These are phyloP conservation scores for Stenopsyche tienmushanensis DNA, from an alignment of 1,140 invertebrate genomes.

Conservation along the genomic window DNA sequence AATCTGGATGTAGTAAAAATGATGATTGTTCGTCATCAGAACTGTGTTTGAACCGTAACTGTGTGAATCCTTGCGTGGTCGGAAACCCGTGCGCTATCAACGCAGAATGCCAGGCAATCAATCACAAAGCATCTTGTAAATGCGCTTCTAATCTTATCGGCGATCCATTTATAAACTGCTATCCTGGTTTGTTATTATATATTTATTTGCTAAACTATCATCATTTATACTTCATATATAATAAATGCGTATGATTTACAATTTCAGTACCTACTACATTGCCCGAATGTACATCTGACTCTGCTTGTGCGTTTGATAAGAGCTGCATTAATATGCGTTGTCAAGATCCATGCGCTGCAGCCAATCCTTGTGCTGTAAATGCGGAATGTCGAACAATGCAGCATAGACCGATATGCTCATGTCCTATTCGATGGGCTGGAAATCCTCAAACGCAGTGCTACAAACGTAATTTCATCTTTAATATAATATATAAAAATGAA, in stretches of 20 bases:
- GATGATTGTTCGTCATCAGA: slow-evolving; percentile 71
- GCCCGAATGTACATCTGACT: slow-evolving; percentile 68
- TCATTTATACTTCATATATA: not conserved
- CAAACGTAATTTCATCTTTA: slow-evolving; percentile 75
- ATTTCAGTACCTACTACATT: slow-evolving; percentile 53
- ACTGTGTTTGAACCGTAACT: slow-evolving; percentile 71
- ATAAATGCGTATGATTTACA: not conserved
- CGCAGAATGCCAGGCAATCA: slow-evolving; percentile 73
- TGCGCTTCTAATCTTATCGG: slow-evolving; percentile 76
- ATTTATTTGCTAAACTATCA: not conserved
- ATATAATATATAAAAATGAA: too few species aligned
- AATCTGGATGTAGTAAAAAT: slow-evolving; percentile 67
- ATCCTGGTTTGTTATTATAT: slow-evolving; percentile 57
- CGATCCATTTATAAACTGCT: slow-evolving; percentile 79
- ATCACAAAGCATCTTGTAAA: slow-evolving; percentile 74
- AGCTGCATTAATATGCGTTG: slow-evolving; percentile 78
- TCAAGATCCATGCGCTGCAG: slow-evolving; percentile 73
- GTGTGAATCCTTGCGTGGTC: slow-evolving; percentile 74
- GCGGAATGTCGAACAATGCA: slow-evolving; percentile 73
- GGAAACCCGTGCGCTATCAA: slow-evolving; percentile 75
- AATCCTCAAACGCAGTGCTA: slow-evolving; percentile 84
- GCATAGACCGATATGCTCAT: slow-evolving; percentile 78
- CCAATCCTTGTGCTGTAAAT: slow-evolving; percentile 75
- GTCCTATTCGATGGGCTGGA: slow-evolving; percentile 80
- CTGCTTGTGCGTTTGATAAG: slow-evolving; percentile 71